Conservation (phyloP, 2,113 vertebrate genomes). For the Zosterops lateralis region DNA sequence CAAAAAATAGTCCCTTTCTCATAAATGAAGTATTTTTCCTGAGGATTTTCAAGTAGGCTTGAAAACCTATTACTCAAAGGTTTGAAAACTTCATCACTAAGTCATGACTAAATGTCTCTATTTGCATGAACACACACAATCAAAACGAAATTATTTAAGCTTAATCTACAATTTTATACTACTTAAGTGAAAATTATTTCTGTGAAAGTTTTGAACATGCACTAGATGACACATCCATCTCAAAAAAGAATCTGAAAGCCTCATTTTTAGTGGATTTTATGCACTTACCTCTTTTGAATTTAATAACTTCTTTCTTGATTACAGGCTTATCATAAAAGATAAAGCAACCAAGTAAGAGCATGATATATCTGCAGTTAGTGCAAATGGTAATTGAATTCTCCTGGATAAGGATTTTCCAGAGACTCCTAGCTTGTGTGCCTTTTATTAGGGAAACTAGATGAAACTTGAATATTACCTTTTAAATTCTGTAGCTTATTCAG, state of each 20-base stretch:
- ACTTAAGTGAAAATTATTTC: neutral
- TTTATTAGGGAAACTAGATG: neutral
- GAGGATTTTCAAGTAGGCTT: neutral
- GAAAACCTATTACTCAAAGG: neutral
- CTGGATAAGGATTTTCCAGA: neutral
- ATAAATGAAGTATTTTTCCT: neutral
- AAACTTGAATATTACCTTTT: neutral
- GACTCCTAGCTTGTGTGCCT: neutral
- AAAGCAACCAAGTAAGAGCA: neutral
- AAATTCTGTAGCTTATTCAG: neutral
- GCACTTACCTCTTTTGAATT: neutral
- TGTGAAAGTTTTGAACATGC: neutral
- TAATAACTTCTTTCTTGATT: conserved; percentile 18
- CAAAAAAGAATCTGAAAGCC: neutral
- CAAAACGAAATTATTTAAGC: neutral
- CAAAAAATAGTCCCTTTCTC: neutral
- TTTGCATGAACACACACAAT: conserved; percentile 8
- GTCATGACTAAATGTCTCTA: neutral
- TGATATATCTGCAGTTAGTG: neutral
- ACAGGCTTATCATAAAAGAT: conserved; percentile 8
- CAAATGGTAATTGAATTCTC: neutral
- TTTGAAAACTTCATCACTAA: conserved; percentile 28
- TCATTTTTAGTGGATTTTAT: neutral
- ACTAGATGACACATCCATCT: neutral
- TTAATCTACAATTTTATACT: neutral